Percentiles rank a stretch among this genome's conserved stretches.
Conservation (phyloP, 2,888 invertebrate species). For the Caenorhabditis virilis region DNA sequence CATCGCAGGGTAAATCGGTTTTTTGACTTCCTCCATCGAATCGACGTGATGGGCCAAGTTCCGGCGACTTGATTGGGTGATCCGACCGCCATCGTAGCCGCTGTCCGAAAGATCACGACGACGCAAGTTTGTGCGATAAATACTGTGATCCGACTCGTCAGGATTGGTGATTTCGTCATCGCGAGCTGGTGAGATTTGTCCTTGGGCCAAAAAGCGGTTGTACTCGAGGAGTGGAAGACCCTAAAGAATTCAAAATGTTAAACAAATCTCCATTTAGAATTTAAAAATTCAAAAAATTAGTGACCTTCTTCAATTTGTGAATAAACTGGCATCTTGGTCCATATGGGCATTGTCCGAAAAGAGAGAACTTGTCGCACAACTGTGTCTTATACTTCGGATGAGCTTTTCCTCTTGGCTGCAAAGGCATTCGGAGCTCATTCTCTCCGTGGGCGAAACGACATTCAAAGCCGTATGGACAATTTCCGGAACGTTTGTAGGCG, state of each 20-base stretch:
- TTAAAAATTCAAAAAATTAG: not conserved
- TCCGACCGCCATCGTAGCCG: constrained; percentile 15
- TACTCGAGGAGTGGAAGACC: constrained; percentile 54
- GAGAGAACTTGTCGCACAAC: constrained; percentile 54
- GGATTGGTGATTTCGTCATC: constrained; percentile 48
- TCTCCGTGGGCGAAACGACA: constrained; percentile 66
- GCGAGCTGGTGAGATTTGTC: constrained; percentile 49
- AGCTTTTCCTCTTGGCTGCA: constrained; percentile 54
- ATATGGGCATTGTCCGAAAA: constrained; percentile 50
- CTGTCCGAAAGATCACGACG: constrained; percentile 24
- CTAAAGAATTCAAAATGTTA: constrained; percentile 10
- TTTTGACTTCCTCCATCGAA: constrained; percentile 4
- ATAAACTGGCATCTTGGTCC: constrained; percentile 57
- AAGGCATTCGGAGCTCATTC: constrained; percentile 57
- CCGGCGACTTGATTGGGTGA: not conserved
- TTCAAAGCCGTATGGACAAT: constrained; percentile 58
- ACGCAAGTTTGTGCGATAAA: not conserved
- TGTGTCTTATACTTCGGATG: constrained; percentile 59
- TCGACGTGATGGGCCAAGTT: constrained; percentile 6
- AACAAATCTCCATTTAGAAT: too few species aligned
- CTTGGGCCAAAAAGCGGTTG: constrained; percentile 37
- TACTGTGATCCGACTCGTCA: constrained; percentile 15
- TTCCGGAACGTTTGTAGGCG: constrained; percentile 51
- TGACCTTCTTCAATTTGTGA: constrained; percentile 49
- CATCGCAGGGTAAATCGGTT: constrained; percentile 29